A percentile compares a stretch with the other conserved stretches of the same genome.
phyloP scores from a whole-genome alignment of 2,113 vertebrate genomes.

The Coryphaenoides rupestris region DNA sequence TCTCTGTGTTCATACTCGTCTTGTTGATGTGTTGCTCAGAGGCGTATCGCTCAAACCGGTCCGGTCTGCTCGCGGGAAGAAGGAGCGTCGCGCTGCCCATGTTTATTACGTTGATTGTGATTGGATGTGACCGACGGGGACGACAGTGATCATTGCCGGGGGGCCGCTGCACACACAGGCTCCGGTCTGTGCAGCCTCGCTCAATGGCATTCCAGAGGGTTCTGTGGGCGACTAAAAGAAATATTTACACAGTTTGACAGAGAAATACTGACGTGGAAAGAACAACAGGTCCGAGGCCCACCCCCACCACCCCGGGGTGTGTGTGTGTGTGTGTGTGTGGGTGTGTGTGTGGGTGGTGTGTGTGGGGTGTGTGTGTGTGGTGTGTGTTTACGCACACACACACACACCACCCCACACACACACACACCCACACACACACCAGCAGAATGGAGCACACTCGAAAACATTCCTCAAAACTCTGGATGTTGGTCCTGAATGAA shows the following conservation, averaged over 20 bases:
- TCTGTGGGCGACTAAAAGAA: neutral
- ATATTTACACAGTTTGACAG: conserved; percentile 1
- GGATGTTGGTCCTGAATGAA: neutral
- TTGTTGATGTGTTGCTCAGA: too few relatives aligned
- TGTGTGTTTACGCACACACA: too few relatives aligned
- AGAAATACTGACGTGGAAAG: neutral
- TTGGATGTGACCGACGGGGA: neutral
- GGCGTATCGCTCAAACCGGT: too few relatives aligned
- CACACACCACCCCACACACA: too few relatives aligned
- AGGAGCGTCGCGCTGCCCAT: neutral
- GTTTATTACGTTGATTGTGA: neutral
- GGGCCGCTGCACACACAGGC: too few relatives aligned
- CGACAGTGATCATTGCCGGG: neutral
- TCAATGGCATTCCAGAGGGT: neutral
- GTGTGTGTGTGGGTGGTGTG: too few relatives aligned
- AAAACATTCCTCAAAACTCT: neutral
- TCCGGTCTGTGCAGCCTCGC: neutral
- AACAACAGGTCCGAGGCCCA: neutral
- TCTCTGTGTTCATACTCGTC: too few relatives aligned
- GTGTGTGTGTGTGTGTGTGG: too few relatives aligned
- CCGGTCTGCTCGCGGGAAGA: neutral
- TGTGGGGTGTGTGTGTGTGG: too few relatives aligned
- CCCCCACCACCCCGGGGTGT: neutral
- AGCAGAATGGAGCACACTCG: neutral
- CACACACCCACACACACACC: too few relatives aligned